Base-by-base conservation (phyloP, 2,797 vertebrate species). In the Cirrhinus mrigala region DNA sequence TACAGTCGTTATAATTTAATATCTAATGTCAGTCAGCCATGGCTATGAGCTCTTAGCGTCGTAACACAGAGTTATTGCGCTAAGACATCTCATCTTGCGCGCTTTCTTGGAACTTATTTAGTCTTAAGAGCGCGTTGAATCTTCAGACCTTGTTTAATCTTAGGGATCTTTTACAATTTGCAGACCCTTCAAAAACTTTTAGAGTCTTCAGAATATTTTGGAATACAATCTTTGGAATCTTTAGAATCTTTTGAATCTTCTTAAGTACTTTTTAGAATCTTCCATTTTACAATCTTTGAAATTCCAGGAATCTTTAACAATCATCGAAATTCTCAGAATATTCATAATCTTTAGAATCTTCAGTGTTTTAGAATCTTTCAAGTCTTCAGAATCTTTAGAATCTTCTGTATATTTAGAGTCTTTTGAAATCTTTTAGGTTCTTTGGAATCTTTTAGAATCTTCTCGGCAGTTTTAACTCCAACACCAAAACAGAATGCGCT, bases 381-480 rank as follows among this genome's bases (percentile, higher is more conserved):
- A n/a, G 0, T 22, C 15, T 33, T 29, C 7, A 3, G 4, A 29
- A 29, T 33, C 4, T 54, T 69, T 24, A 6, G 33, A n/a, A 40
- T 46, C n/a, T 64, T 79, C n/a, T 62, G 4, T 6, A n/a, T 62
- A 14, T 62, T 62, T n/a, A 6, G 8, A 79, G 18, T 46, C 58
- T 64, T 46, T 27, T 9, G 60, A 68, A 8, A 37, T 37, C 33
- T 5, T 37, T 37, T 37, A 37, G 33, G 33, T 66, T 33, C 16
- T 29, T 29, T 54, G 4, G 24, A 44, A 14, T 54, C 7, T 81
- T 58, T 70, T 5, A 6, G 18, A 48, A 29, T 80, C 62, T 69
- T 80, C 46, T 46, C 22, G 3, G 24, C 52, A 58, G 66, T 82
- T 82, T 70, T 12, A 7, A 73, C 37, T 60, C 54, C n/a, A n/a